Evolutionary conservation across 2,797 vertebrate species (phyloP), one percentile per base, ranked within the genome.

Genomic region (Hybognathus amarus): DNA sequence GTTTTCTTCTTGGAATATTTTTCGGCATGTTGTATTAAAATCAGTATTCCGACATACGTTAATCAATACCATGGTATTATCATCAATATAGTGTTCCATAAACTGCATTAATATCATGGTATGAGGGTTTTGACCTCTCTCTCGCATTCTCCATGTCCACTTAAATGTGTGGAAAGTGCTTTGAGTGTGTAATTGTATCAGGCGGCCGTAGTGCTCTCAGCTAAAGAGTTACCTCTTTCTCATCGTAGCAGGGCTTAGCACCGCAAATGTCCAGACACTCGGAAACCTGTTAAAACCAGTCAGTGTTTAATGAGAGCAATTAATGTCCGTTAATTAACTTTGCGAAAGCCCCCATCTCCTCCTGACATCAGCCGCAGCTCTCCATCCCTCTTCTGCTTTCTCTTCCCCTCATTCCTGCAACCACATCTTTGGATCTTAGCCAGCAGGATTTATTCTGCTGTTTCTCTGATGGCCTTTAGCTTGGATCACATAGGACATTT

Each of bases 281-380:
- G 56, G 87, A 90, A 90, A 59, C 50, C 63, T 59, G 61, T 77
- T 83, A 83, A 77, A 89, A 90, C 59, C 76, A 42, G 84, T 76
- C 66, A 82, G 87, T 81, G 69, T 86, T 88, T 91, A 91, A 93
- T 92, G 88, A 93, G 88, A 86, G 89, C 87, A 92, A 92, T 94
- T 93, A 92, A 83, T 59, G 6, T 38, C 83, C 81, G 70, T 83
- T 93, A 92, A 93, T 92, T 92, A 83, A 89, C 89, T 89, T 92
- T 90, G 86, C 86, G 80, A 88, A 64, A 82, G 63, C 80, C 47
- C 77, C 86, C 84, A 75, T 84, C 85, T 86, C 89, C 79, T 85
- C 88, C 84, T 79, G 67, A 85, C 73, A 20, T 87, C 66, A 78
- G 42, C 67, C 20, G 61, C 56, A 66, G 50, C 61, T 80, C 56